A percentile compares a stretch with the other conserved stretches of the same genome.
Conservation (phyloP, 2,113 vertebrate species). For the Ibidorhyncha struthersii region DNA sequence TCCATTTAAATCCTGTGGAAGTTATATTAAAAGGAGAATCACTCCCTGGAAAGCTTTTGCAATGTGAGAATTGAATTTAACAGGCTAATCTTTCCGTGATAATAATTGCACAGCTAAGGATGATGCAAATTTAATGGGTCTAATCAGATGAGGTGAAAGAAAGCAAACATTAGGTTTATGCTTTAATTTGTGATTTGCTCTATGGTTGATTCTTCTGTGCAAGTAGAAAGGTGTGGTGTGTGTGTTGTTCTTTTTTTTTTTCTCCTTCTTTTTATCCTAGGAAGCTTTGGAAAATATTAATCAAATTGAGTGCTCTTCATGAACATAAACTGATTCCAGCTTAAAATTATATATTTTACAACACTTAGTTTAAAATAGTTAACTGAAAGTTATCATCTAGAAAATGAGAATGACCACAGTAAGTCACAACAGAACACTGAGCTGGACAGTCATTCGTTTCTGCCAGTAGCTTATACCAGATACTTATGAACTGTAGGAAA, state of each 20-base stretch:
- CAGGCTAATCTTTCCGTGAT: background rate
- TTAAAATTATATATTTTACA: background rate
- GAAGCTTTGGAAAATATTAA: background rate
- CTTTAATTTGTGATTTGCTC: slow-evolving; percentile 41
- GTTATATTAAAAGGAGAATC: slow-evolving; percentile 3
- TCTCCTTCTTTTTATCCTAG: background rate
- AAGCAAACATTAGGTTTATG: slow-evolving; percentile 53
- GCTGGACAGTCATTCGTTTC: background rate
- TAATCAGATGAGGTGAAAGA: slow-evolving; percentile 60
- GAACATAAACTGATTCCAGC: background rate
- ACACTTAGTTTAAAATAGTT: background rate
- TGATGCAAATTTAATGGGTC: slow-evolving; percentile 61
- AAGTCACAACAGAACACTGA: background rate
- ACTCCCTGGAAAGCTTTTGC: slow-evolving; percentile 13
- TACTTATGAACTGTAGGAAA: background rate
- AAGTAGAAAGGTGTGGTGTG: background rate
- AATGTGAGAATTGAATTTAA: slow-evolving; percentile 45
- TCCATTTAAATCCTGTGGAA: background rate
- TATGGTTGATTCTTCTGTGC: background rate
- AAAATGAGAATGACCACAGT: background rate
- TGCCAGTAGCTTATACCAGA: background rate
- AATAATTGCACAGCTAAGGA: slow-evolving; percentile 48
- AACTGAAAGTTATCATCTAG: background rate
- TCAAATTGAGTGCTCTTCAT: background rate
- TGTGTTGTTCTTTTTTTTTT: too few species aligned